Conservation (phyloP, 1,140 invertebrate species). For the Dysdera silvatica region DNA sequence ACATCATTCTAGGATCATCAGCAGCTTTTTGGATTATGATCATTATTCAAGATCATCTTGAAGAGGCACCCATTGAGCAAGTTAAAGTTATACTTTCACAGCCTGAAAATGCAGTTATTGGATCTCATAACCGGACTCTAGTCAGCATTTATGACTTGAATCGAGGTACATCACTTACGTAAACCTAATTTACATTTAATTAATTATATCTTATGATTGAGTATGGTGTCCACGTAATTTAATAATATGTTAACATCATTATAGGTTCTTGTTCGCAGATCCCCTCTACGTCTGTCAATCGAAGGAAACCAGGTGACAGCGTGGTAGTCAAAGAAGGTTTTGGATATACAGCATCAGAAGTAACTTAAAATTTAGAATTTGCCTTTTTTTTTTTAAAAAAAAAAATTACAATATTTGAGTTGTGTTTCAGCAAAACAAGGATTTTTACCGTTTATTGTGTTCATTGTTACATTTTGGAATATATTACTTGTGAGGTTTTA, state of each 20-base stretch:
- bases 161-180: conserved; percentile 7
- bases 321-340: too few relatives aligned
- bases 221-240: too few relatives aligned
- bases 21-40: conserved; percentile 19
- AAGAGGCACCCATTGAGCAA: conserved; percentile 27
- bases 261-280: conserved; percentile 4
- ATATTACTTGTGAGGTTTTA: too few relatives aligned
- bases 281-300: not conserved
- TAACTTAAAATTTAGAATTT: too few relatives aligned
- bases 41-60: conserved; percentile 26
- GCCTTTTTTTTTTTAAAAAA: too few relatives aligned
- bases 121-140: conserved; percentile 12
- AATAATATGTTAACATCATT: too few relatives aligned
- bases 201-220: not conserved
- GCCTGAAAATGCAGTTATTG: conserved; percentile 20
- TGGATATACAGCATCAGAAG: too few relatives aligned
- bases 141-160: conserved; percentile 28
- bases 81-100: conserved; percentile 17
- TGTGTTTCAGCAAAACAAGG: too few relatives aligned
- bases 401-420: too few relatives aligned
- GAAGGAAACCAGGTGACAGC: too few relatives aligned
- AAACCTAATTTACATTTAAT: not conserved
- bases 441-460: too few relatives aligned
- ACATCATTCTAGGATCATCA: not conserved
- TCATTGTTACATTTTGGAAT: too few relatives aligned